phyloP scores from a whole-genome alignment of 2,888 invertebrate genomes.

The Clunio marinus region DNA sequence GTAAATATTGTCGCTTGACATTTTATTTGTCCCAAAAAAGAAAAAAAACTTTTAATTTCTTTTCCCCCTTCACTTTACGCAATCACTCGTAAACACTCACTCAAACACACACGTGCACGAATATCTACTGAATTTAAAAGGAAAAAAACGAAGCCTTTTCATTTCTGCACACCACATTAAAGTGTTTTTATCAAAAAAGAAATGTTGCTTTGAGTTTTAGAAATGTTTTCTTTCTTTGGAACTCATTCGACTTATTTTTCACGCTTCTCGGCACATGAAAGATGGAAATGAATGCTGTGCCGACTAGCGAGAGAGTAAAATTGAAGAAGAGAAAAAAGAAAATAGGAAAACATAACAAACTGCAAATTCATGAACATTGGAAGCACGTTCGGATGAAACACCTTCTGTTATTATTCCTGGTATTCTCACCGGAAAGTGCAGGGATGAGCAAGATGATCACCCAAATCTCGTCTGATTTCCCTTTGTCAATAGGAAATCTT shows the following conservation, averaged over 20 bases:
- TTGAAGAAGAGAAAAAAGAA: background rate
- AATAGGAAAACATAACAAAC: background rate
- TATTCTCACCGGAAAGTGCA: background rate
- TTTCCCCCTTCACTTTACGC: too few relatives aligned
- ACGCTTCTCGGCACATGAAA: background rate
- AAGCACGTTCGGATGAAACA: background rate
- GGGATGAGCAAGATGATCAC: conserved; percentile 6
- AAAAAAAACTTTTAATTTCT: too few relatives aligned
- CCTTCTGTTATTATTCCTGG: background rate
- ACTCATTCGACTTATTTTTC: background rate
- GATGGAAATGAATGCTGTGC: background rate
- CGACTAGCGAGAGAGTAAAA: background rate
- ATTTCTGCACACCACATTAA: background rate
- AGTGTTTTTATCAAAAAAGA: background rate
- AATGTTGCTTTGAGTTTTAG: background rate
- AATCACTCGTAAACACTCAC: background rate
- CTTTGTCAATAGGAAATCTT: too few relatives aligned
- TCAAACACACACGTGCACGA: background rate
- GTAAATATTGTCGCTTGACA: too few relatives aligned
- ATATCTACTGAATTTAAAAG: too few relatives aligned
- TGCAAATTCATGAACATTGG: background rate
- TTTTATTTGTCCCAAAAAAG: too few relatives aligned
- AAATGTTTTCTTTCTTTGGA: background rate
- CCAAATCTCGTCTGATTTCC: background rate
- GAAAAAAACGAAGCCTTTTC: background rate